These are phyloP conservation scores for Mormoops blainvillei DNA, from an alignment of 2,113 vertebrate species.

Conservation along the genomic window DNA sequence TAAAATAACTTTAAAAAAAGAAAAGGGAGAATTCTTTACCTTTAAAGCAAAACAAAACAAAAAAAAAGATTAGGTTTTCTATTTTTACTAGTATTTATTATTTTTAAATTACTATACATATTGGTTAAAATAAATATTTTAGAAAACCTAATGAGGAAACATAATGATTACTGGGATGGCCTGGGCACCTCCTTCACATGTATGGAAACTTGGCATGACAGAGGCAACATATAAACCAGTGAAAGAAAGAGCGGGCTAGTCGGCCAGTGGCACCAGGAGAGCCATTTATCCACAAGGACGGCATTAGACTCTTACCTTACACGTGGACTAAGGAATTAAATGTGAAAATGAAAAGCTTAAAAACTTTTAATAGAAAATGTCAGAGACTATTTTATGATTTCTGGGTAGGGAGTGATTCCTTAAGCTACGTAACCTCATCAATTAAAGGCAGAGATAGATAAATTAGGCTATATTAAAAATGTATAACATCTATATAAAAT, in stretches of 20 bases:
- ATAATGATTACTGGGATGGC: background rate
- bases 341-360: background rate
- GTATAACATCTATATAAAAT: background rate
- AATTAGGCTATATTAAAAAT: background rate
- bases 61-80: background rate
- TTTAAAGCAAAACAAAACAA: background rate
- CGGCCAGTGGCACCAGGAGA: background rate
- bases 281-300: background rate
- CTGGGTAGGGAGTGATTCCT: background rate
- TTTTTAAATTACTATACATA: background rate
- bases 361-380: background rate
- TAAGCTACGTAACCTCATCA: background rate
- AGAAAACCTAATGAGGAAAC: background rate
- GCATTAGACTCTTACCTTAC: background rate
- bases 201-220: background rate
- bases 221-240: background rate
- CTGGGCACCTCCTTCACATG: background rate
- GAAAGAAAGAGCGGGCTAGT: background rate
- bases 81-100: background rate
- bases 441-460: background rate
- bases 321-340: background rate
- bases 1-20: background rate
- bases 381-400: background rate
- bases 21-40: background rate
- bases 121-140: slow-evolving; percentile 26